Evolutionary conservation across 1,140 invertebrate species (phyloP).

Genomic region (Armadillidium nasatum): DNA sequence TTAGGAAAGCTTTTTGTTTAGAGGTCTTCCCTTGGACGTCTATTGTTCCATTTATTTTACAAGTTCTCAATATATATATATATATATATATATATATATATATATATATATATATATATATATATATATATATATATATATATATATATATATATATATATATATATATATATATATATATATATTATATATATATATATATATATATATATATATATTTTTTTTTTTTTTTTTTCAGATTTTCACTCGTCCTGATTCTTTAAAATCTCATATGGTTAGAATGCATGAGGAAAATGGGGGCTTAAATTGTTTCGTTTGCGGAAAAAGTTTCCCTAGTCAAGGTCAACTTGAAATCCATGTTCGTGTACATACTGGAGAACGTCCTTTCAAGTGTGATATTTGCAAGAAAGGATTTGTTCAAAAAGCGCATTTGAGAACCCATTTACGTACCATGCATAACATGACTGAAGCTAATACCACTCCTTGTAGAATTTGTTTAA

Average conservation of each 20-base stretch:
- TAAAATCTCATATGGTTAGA: constrained; percentile 42
- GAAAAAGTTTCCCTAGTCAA: constrained; percentile 44
- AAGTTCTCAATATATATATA: too few species aligned
- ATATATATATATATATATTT: neutral
- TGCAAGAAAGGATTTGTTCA: constrained; percentile 42
- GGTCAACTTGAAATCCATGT: constrained; percentile 44
- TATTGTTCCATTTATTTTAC: too few species aligned
- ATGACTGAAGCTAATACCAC: constrained; percentile 40
- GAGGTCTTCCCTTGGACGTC: too few species aligned
- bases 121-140: neutral
- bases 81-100: too few species aligned
- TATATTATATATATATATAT: neutral
- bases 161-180: neutral
- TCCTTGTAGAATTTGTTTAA: constrained; percentile 40
- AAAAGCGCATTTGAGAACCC: constrained; percentile 41
- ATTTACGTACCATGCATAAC: constrained; percentile 43
- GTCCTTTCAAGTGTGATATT: constrained; percentile 40
- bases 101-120: constrained; percentile 4
- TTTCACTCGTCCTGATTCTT: constrained; percentile 40
- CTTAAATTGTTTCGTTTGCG: constrained; percentile 42
- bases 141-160: neutral
- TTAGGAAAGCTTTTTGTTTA: too few species aligned
- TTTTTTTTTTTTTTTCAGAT: constrained; percentile 24
- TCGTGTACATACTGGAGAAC: constrained; percentile 42
- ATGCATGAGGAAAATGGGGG: constrained; percentile 44